These are phyloP conservation scores for Piprites chloris DNA, from an alignment of 2,113 vertebrate species.

Conservation along the genomic window DNA sequence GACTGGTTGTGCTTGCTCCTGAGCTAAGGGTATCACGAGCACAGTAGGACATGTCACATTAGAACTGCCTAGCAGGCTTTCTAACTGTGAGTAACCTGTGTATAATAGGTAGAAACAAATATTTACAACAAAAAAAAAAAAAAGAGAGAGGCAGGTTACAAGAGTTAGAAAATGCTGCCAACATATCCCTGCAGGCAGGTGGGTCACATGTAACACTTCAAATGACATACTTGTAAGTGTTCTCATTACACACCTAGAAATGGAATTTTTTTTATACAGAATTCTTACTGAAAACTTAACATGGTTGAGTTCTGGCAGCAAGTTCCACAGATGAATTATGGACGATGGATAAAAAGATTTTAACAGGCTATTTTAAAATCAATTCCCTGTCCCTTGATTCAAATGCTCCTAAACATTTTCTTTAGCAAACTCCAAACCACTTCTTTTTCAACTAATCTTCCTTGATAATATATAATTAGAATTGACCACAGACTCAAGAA, in stretches of 20 bases:
- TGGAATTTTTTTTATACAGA: neutral
- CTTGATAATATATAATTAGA: neutral
- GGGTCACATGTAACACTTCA: neutral
- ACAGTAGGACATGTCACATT: neutral
- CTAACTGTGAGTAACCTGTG: neutral
- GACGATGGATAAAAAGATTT: neutral
- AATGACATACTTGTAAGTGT: neutral
- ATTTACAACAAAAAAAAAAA: no score
- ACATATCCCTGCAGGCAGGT: neutral
- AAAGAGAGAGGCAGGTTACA: neutral
- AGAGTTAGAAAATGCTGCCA: neutral
- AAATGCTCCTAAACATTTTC: neutral
- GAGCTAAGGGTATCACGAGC: neutral
- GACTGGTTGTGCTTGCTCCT: neutral
- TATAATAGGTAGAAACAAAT: neutral
- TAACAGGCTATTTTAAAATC: slow-evolving; percentile 1
- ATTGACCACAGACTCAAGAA: neutral
- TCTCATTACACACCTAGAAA: neutral
- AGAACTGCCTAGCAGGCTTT: neutral
- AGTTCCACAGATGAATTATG: neutral
- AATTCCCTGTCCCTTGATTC: neutral
- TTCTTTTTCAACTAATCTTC: neutral
- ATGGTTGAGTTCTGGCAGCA: neutral
- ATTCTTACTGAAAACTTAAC: neutral
- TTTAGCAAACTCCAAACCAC: neutral